phyloP scores from a whole-genome alignment of 2,113 vertebrate species.

The Zeus faber region DNA sequence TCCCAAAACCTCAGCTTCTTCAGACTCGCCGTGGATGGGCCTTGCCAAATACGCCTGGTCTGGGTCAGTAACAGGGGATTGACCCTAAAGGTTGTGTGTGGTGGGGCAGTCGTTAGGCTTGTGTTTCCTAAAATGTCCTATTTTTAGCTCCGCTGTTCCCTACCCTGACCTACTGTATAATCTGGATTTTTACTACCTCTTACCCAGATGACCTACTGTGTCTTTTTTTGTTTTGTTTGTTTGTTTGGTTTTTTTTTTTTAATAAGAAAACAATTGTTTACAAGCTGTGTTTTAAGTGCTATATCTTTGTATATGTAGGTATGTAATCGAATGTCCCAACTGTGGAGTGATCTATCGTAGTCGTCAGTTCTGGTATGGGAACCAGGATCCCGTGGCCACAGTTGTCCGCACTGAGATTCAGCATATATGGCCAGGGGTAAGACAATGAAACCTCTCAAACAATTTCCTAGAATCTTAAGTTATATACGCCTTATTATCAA shows the following conservation, averaged over 20 bases:
- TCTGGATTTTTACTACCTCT: neutral
- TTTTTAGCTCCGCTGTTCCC: slow-evolving; percentile 15
- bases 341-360: slow-evolving; percentile 97
- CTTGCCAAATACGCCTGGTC: slow-evolving; percentile 99
- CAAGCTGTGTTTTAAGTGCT: slow-evolving; percentile 2
- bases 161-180: slow-evolving; percentile 20
- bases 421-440: slow-evolving; percentile 96
- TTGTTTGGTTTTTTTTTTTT: too few relatives aligned
- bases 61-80: slow-evolving; percentile 80
- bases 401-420: slow-evolving; percentile 97
- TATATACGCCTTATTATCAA: neutral
- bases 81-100: neutral
- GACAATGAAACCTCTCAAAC: slow-evolving; percentile 19
- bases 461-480: neutral
- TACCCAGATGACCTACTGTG: neutral
- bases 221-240: too few relatives aligned
- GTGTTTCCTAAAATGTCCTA: slow-evolving; percentile 22
- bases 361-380: slow-evolving; percentile 98
- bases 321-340: slow-evolving; percentile 95
- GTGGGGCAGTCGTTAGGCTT: slow-evolving; percentile 3
- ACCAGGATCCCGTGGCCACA: slow-evolving; percentile 97
- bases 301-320: slow-evolving; percentile 69
- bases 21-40: slow-evolving; percentile 96
- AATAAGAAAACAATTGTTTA: too few relatives aligned
- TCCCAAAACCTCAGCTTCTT: slow-evolving; percentile 97